Evolutionary conservation across 1,140 invertebrate species (phyloP), one percentile per base, ranked within the genome.

Genomic region (Mya arenaria): DNA sequence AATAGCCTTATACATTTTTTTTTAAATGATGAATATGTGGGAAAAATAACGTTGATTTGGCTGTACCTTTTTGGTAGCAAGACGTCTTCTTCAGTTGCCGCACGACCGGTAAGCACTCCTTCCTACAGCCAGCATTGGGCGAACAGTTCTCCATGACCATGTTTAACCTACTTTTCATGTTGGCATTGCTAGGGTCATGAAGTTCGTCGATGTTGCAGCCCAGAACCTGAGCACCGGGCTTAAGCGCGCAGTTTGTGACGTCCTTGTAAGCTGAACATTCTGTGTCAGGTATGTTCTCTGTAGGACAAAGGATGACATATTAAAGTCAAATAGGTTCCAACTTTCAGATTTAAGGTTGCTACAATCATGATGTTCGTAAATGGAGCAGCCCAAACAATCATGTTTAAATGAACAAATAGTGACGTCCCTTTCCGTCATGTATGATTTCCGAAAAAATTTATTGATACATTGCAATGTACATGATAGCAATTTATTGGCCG

Each of bases 251-350:
- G 17, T 32, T 1, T 25, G 66, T 48, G 15, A 69, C 66, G n/a
- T 41, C 74, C 66, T 81, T 82, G 68, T 68, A 86, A 6, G 72
- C 36, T 17, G 48, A 19, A 52, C 86, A 87, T 0, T 15, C 23
- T 10, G 71, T 28, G 0, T 6, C 4, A 10, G 44, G 37, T 6
- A 84, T 73, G 62, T 83, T 85, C 39, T 81, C 34, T 55, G 55
- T 28, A 73, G 32, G 17, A 56, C n/a, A n/a, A n/a, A n/a, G n/a
- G n/a, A n/a, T n/a, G n/a, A n/a, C n/a, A n/a, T n/a, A n/a, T n/a
- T n/a, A n/a, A n/a, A n/a, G n/a, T n/a, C n/a, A n/a, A n/a, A n/a
- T n/a, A n/a, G n/a, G n/a, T n/a, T n/a, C n/a, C n/a, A n/a, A n/a
- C n/a, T n/a, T n/a, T n/a, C n/a, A n/a, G n/a, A n/a, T n/a, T n/a